phyloP scores from a whole-genome alignment of 2,113 vertebrate species.

The Synchiropus splendidus region DNA sequence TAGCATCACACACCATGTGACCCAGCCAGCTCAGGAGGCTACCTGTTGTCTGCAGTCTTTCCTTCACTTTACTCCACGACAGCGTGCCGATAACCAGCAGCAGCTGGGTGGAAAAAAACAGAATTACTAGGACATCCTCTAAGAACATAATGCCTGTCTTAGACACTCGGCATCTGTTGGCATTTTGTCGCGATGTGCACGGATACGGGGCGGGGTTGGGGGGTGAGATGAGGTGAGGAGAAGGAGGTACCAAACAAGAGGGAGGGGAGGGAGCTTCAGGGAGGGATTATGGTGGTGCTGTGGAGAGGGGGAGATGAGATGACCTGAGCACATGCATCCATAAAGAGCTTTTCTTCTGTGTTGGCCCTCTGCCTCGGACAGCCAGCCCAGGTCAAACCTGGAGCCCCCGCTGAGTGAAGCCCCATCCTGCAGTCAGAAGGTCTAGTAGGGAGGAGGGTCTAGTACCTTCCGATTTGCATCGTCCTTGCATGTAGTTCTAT shows the following conservation, averaged over 20 bases:
- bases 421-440: constrained; percentile 19
- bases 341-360: constrained; percentile 49
- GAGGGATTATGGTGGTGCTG: constrained; percentile 63
- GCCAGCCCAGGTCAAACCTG: constrained; percentile 40
- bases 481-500: background rate
- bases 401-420: constrained; percentile 19
- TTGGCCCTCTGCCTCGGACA: constrained; percentile 38
- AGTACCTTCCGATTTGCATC: background rate
- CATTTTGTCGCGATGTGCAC: constrained; percentile 55
- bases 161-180: constrained; percentile 76
- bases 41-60: constrained; percentile 34
- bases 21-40: constrained; percentile 12
- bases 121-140: constrained; percentile 63
- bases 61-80: constrained; percentile 17
- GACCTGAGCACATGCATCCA: constrained; percentile 66
- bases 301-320: constrained; percentile 54
- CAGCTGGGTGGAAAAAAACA: constrained; percentile 37
- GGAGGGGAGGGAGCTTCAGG: constrained; percentile 36
- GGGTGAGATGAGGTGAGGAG: constrained; percentile 30
- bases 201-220: constrained; percentile 51
- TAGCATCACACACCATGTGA: constrained; percentile 40
- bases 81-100: constrained; percentile 37
- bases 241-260: constrained; percentile 11
- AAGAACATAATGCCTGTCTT: constrained; percentile 77
- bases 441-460: background rate